Base-by-base conservation (phyloP, 2,888 invertebrate genomes). In the Hypolimnas misippus region DNA sequence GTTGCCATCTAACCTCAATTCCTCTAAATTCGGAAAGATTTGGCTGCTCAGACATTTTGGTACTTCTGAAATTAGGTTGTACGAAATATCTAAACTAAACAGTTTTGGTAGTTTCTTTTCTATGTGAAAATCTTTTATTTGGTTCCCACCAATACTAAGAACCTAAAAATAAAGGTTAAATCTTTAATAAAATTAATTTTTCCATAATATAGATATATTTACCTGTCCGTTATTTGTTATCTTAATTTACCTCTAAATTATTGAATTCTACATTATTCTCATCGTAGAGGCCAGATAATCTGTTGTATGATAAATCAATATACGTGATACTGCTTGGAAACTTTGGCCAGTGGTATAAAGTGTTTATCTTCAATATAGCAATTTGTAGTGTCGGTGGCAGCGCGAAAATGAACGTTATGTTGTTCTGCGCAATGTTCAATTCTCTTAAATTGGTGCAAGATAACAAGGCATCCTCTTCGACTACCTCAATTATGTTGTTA, bases 1-100 rank as follows among this genome's bases (percentile, higher is more conserved):
- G 80, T 94, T 94, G 63, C 89, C 90, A 73, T 93, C 93, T 49
- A 94, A 76, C n/a, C 86, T 76, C 5, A 94, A 78, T 49, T 86
- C 87, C 54, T 87, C 86, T 63, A 94, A 79, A 69, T 81, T 81
- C 0, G 94, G 93, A 35, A 93, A 85, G 55, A 86, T 82, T 56
- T 86, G 79, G 0, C 77, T 74, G 68, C 77, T 91, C 25, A 93
- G 73, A 21, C 82, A 78, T 69, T 85, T 81, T 2, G 94, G 93
- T 64, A 94, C 79, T 57, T 81, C 83, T 0, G 76, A 67, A 17
- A 94, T 75, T 7, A 84, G 70, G 70, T 94, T 94, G 70, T 88
- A 86, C 0, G 93, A 93, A 21, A 94, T 52, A 70, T 94, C 93
- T 59, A 94, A 70, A 40, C 78, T 86, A 71, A 82, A 84, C 0